These are phyloP conservation scores for Heliconius ismenius DNA, from an alignment of 2,888 invertebrate species.

Conservation along the genomic window DNA sequence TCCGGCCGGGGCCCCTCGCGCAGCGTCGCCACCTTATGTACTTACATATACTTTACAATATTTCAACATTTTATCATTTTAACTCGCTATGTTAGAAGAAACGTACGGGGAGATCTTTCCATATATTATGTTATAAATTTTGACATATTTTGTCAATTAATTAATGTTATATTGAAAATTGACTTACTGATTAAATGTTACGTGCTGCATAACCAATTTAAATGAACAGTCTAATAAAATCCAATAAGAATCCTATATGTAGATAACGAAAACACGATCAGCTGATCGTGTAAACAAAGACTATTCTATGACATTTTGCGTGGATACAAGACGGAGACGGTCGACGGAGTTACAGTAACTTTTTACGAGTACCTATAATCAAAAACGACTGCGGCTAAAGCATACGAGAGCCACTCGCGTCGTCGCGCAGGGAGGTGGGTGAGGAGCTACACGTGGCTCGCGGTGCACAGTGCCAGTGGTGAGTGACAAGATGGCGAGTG, in stretches of 20 bases:
- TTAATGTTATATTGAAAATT: not conserved
- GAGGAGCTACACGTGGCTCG: conserved; percentile 71
- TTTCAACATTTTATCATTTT: conserved; percentile 33
- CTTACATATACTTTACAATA: conserved; percentile 38
- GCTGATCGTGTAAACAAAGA: conserved; percentile 79
- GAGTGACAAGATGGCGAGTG: conserved; percentile 75
- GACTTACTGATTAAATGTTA: not conserved
- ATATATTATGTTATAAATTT: not conserved
- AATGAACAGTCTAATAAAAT: conserved; percentile 38
- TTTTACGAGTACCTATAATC: conserved; percentile 39
- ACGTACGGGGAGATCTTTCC: not conserved
- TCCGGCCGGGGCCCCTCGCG: conserved; percentile 50
- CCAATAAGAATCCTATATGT: conserved; percentile 60
- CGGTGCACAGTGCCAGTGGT: conserved; percentile 57
- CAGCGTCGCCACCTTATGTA: conserved; percentile 44
- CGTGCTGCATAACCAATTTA: not conserved
- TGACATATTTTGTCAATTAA: not conserved
- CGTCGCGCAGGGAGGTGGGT: conserved; percentile 38
- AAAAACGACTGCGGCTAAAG: conserved; percentile 54
- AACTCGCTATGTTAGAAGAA: not conserved
- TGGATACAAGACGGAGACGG: conserved; percentile 4
- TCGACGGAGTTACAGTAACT: not conserved
- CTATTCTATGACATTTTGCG: conserved; percentile 16
- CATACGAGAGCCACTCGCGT: conserved; percentile 64
- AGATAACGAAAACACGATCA: conserved; percentile 61